A percentile compares a stretch with the other conserved stretches of the same genome.
These are phyloP conservation scores for Strix aluco DNA, from an alignment of 2,113 vertebrate species.

Conservation along the genomic window DNA sequence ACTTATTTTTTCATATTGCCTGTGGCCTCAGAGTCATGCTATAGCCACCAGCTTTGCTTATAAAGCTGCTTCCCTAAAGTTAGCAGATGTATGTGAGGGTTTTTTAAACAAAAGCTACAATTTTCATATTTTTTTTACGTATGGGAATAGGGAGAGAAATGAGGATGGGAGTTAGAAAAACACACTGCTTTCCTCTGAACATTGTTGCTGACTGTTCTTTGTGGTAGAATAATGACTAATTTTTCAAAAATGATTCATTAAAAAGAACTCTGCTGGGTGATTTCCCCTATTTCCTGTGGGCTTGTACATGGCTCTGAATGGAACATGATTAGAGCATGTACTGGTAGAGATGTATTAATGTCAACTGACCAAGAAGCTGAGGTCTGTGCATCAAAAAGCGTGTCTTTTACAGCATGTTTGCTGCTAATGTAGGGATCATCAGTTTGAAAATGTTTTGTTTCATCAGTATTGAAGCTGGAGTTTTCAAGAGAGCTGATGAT, in stretches of 20 bases:
- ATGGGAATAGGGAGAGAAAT: not conserved
- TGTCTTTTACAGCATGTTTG: not conserved
- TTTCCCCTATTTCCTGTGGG: not conserved
- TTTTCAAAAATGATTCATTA: not conserved
- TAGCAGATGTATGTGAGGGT: not conserved
- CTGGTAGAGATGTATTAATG: not conserved
- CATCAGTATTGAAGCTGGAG: not conserved
- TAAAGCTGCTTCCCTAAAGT: not conserved
- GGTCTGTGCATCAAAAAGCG: not conserved
- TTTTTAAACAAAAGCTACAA: not conserved
- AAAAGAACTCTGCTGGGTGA: not conserved
- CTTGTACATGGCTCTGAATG: not conserved
- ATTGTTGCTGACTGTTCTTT: not conserved
- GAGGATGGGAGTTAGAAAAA: not conserved
- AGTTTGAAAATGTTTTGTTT: not conserved
- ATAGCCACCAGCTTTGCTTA: not conserved
- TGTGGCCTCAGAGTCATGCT: not conserved
- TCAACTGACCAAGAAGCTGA: not conserved
- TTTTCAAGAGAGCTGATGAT: not conserved
- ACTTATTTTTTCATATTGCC: not conserved
- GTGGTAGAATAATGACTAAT: not conserved
- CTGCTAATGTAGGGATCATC: not conserved
- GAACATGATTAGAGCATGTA: not conserved
- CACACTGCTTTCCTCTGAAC: not conserved
- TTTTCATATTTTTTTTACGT: not conserved